A percentile compares a stretch with the other conserved stretches of the same genome.
phyloP scores from a whole-genome alignment of 2,888 invertebrate species.

The Phrixothrix hirtus region DNA sequence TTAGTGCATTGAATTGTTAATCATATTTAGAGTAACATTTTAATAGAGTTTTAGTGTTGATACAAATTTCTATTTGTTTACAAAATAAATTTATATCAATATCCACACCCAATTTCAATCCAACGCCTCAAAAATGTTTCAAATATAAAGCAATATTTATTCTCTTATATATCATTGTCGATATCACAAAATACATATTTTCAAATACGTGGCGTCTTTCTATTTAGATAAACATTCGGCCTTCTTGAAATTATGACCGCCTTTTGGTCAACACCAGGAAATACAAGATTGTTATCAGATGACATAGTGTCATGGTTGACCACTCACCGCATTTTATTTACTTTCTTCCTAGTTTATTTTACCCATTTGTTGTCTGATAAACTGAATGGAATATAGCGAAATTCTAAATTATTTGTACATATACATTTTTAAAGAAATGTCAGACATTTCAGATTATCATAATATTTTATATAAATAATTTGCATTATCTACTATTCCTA shows the following conservation, averaged over 20 bases:
- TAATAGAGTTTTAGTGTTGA: too few species aligned
- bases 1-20: too few species aligned
- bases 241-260: conserved; percentile 50
- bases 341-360: conserved; percentile 45
- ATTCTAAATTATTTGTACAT: neutral
- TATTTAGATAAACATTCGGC: conserved; percentile 52
- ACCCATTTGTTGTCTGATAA: conserved; percentile 31
- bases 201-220: conserved; percentile 39
- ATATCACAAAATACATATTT: conserved; percentile 49
- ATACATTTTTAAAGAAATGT: neutral
- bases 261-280: conserved; percentile 55
- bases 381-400: neutral
- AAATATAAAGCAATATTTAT: conserved; percentile 29
- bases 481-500: too few species aligned
- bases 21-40: too few species aligned
- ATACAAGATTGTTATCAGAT: conserved; percentile 55
- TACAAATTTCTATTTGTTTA: too few species aligned
- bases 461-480: too few species aligned
- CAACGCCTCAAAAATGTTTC: conserved; percentile 10
- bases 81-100: too few species aligned
- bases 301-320: conserved; percentile 50
- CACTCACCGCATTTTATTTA: conserved; percentile 50
- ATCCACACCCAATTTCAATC: conserved; percentile 10
- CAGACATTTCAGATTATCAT: too few species aligned
- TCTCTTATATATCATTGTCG: conserved; percentile 40